Percentiles rank a stretch among this genome's conserved stretches.
Evolutionary conservation across 2,113 vertebrate species (phyloP).

Genomic region (Rhipidura dahli): DNA sequence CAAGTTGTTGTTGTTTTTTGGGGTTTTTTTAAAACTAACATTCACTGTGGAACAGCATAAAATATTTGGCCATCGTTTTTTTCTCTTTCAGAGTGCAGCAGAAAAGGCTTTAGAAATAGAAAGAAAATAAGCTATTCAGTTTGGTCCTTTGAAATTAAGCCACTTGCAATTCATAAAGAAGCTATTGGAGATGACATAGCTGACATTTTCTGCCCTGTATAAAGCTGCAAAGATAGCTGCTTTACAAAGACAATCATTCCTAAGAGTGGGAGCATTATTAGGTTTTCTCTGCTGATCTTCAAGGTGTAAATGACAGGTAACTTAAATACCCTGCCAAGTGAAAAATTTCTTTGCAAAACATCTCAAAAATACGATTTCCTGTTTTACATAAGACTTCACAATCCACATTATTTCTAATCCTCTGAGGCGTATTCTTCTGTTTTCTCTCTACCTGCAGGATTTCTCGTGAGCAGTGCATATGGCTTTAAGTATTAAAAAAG

Average conservation of each 20-base stretch:
- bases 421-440: slow-evolving; percentile 9
- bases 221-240: slow-evolving; percentile 31
- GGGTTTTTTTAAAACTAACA: not conserved
- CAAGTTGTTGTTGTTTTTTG: not conserved
- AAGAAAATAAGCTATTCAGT: not conserved
- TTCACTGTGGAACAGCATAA: not conserved
- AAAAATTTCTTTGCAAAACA: slow-evolving; percentile 49
- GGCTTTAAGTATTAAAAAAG: slow-evolving; percentile 51
- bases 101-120: not conserved
- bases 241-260: slow-evolving; percentile 52
- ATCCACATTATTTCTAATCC: slow-evolving; percentile 64
- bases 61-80: not conserved
- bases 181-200: slow-evolving; percentile 38
- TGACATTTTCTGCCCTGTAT: slow-evolving; percentile 41
- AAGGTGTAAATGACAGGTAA: slow-evolving; percentile 53
- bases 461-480: not conserved
- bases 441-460: slow-evolving; percentile 60
- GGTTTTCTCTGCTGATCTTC: slow-evolving; percentile 51
- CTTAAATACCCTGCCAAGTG: slow-evolving; percentile 55
- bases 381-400: slow-evolving; percentile 62
- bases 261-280: slow-evolving; percentile 49
- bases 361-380: slow-evolving; percentile 11
- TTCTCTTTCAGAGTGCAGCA: not conserved
- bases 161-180: slow-evolving; percentile 39
- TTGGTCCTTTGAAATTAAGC: slow-evolving; percentile 50